Evolutionary conservation across 2,888 invertebrate species (phyloP), one percentile per base, ranked within the genome.

Genomic region (Tenthredo distinguenda): DNA sequence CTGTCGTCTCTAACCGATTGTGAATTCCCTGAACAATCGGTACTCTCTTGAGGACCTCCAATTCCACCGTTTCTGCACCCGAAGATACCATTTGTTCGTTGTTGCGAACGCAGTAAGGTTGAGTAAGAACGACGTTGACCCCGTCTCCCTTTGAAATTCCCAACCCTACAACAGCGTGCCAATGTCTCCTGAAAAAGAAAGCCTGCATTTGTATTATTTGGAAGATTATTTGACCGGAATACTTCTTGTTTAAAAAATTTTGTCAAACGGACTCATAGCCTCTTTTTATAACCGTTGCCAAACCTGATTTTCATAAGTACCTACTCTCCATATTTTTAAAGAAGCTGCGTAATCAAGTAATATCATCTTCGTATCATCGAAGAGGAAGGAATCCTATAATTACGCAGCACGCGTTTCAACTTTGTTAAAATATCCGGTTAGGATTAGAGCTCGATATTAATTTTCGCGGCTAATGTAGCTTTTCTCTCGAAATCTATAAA

Each of bases 131-230:
- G 94, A 87, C 95, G 94, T 89, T 95, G 94, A 71, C 90, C 90
- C 26, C 90, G 91, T 31, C 83, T 43, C 4, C 83, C 87, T 7
- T 87, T 85, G 18, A 91, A 88, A 0, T 90, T 85, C 88, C 89
- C 74, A 88, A 93, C 85, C 86, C 92, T 94, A 91, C 95, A 95
- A 85, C 91, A 93, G 37, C 93, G 92, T 85, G 94, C 92, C 91
- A 96, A 92, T 74, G 96, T 95, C 91, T 95, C 95, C 96, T 96
- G 94, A 87, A 95, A 94, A 93, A 91, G 90, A 93, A 62, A 87
- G 91, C 91, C 93, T 93, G 89, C 89, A 90, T 90, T 90, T 91
- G 87, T 88, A 89, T 89, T 88, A 88, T 87, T 83, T 79, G 58
- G 37, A 77, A 62, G 3, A 71, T 40, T 55, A n/a, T n/a, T 55